These are phyloP conservation scores for Gnathonemus echidnorhynchus DNA, from an alignment of 2,113 vertebrate genomes.

Conservation along the genomic window DNA sequence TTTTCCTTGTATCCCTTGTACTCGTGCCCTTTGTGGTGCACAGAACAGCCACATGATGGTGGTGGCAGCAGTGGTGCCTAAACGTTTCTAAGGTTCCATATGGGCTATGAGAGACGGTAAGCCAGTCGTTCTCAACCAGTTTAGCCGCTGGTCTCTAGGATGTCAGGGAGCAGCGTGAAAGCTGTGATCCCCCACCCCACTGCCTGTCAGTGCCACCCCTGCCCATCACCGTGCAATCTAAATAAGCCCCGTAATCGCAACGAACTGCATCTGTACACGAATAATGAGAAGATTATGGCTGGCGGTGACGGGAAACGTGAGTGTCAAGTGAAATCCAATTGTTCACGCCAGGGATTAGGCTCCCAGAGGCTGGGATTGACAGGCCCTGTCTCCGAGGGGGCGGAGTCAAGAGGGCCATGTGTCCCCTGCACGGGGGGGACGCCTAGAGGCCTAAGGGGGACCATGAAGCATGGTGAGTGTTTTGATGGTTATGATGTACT, in stretches of 20 bases:
- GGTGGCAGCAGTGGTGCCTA: background rate
- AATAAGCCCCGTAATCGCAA: background rate
- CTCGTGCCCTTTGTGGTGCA: background rate
- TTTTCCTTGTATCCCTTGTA: background rate
- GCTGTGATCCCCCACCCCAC: background rate
- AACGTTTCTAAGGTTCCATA: background rate
- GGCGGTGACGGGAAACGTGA: background rate
- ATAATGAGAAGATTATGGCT: constrained; percentile 4
- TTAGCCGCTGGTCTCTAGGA: background rate
- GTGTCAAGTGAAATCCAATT: constrained; percentile 8
- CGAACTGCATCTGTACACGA: background rate
- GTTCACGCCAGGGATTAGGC: background rate
- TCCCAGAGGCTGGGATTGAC: background rate
- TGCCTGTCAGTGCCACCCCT: background rate
- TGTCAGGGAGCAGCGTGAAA: background rate
- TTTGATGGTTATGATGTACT: background rate
- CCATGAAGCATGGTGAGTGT: background rate
- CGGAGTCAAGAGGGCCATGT: background rate
- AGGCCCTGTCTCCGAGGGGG: background rate
- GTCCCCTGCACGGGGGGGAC: background rate
- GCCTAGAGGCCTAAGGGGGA: background rate
- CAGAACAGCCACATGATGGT: background rate
- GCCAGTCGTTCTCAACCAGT: background rate
- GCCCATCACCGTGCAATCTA: background rate
- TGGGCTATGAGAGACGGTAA: background rate